These are phyloP conservation scores for Anagyrus pseudococci DNA, from an alignment of 2,888 invertebrate species.

Conservation along the genomic window DNA sequence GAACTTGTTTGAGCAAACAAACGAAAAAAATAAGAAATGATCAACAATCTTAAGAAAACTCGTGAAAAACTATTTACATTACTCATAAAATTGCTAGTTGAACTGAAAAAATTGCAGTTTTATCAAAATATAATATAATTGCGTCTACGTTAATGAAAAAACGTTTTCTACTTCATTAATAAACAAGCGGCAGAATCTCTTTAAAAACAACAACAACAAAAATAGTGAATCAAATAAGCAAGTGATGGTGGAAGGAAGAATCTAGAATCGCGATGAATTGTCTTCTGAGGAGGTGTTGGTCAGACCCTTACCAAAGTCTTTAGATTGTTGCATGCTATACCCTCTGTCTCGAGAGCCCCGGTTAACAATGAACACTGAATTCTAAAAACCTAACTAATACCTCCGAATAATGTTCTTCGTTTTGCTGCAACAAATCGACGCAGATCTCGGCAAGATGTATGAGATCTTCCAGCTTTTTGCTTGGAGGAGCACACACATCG, in stretches of 20 bases:
- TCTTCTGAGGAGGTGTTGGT: constrained; percentile 54
- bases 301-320: constrained; percentile 52
- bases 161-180: no score
- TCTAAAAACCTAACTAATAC: constrained; percentile 69
- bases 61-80: no score
- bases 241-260: constrained; percentile 5
- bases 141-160: no score
- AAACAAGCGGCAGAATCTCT: no score
- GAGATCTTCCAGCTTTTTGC: constrained; percentile 93
- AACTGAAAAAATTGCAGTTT: no score
- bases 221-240: not conserved
- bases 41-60: no score
- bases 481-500: constrained; percentile 82
- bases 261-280: constrained; percentile 33
- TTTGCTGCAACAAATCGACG: constrained; percentile 97
- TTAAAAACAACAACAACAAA: not conserved
- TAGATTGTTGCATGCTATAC: constrained; percentile 46
- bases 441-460: constrained; percentile 97
- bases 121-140: no score
- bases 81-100: no score
- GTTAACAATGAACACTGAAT: constrained; percentile 53
- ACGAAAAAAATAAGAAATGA: no score
- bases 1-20: no score
- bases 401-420: constrained; percentile 99
- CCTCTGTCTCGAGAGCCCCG: constrained; percentile 50